Conservation (phyloP, 2,888 invertebrate species). For the Busseola fusca region DNA sequence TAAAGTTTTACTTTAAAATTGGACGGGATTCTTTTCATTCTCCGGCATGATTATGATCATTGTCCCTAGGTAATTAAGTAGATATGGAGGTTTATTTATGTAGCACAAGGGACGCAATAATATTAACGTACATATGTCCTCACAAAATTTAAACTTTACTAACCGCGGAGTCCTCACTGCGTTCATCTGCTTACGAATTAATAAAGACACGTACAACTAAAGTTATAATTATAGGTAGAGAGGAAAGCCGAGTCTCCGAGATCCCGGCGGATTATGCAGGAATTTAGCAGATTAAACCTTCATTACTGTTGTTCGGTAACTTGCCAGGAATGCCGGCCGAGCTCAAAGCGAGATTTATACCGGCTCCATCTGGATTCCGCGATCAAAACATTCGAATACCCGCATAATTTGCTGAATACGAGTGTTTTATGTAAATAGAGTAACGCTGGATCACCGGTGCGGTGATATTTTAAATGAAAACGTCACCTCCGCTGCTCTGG, state of each 20-base stretch:
- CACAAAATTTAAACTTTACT: conserved; percentile 8
- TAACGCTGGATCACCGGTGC: conserved; percentile 59
- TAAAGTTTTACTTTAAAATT: conserved; percentile 1
- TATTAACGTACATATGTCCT: neutral
- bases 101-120: neutral
- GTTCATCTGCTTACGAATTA: conserved; percentile 55
- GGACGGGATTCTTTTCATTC: neutral
- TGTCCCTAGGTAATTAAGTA: neutral
- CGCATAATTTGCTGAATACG: conserved; percentile 74
- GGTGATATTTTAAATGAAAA: conserved; percentile 62
- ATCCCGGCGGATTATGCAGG: conserved; percentile 76
- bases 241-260: conserved; percentile 70
- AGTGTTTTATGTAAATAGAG: conserved; percentile 78
- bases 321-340: conserved; percentile 77
- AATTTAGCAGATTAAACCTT: conserved; percentile 82
- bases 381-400: conserved; percentile 75
- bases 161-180: conserved; percentile 12
- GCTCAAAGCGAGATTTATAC: conserved; percentile 81
- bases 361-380: conserved; percentile 69
- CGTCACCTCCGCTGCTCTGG: conserved; percentile 44
- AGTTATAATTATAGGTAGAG: conserved; percentile 67
- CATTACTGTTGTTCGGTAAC: conserved; percentile 83
- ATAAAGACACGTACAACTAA: conserved; percentile 56
- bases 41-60: neutral
- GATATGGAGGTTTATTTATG: neutral